Base-by-base conservation (phyloP, 37 sponge, comb jelly and placozoan genomes). In the Agelas oroides region DNA sequence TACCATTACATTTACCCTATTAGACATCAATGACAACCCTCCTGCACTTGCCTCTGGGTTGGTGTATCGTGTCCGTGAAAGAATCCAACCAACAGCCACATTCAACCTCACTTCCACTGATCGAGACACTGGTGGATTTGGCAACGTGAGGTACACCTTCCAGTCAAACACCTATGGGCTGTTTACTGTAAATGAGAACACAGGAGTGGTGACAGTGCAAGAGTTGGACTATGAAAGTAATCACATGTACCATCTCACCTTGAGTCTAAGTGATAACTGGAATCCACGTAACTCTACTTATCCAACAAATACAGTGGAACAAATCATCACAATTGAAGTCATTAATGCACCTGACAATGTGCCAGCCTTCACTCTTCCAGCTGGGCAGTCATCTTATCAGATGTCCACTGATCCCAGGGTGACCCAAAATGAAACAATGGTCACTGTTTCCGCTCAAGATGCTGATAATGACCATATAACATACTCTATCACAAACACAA, bases 1-100 rank as follows among this genome's bases (percentile, higher is more conserved):
- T 17, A 64, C 2, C 2, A 20, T 75, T 24, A 67, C 30, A 1
- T 32, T 82, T 59, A 77, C 38, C 13, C 37, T 88, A 5, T 34
- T 76, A 25, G 88, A 88, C 59, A 81, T 81, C 59, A 88, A 88
- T 81, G 88, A 88, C 46, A 88, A 88, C 71, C n/a, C 36, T 19
- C 88, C 88, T 18, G 12, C 1, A 57, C 52, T 88, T 23, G 58
- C 73, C 39, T 41, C 72, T n/a, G 82, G 70, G 33, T 41, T 65
- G 33, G 31, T 12, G 52, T 76, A 75, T 41, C 27, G 27, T 0
- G 82, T 81, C 0, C 46, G 21, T 5, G 88, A 82, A 38, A 41
- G 88, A 54, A n/a, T 73, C 12, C 8, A n/a, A n/a, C 70, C 60
- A 70, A 18, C 70, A 20, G 60, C 53, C 33, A 55, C 35, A 23